Percentiles rank a stretch among this genome's conserved stretches.
Evolutionary conservation across 2,113 vertebrate species (phyloP).

Genomic region (Anoura caudifer): DNA sequence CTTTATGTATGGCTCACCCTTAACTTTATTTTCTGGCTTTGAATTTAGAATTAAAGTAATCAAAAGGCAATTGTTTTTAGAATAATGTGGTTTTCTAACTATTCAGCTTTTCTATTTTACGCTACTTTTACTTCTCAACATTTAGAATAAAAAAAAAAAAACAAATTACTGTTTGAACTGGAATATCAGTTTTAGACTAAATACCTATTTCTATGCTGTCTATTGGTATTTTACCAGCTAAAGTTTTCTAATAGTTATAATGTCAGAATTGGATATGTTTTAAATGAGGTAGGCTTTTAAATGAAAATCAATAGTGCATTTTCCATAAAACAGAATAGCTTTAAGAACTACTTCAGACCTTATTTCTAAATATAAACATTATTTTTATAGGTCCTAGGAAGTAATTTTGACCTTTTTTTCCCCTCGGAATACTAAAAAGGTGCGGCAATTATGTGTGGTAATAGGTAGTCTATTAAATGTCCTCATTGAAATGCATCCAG

Average conservation of each 20-base stretch:
- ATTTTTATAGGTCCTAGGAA: conserved; percentile 35
- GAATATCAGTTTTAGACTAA: conserved; percentile 12
- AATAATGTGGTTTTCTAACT: conserved; percentile 1
- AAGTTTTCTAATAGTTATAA: conserved; percentile 34
- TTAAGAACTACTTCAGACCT: conserved; percentile 29
- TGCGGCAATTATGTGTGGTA: not conserved
- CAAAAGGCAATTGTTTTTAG: not conserved
- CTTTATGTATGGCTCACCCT: not conserved
- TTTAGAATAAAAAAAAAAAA: conserved; percentile 28
- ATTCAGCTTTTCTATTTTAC: not conserved
- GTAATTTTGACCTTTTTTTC: conserved; percentile 43
- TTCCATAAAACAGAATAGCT: conserved; percentile 45
- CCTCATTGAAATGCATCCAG: conserved; percentile 11
- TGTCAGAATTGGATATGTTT: conserved; percentile 41
- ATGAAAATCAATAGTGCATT: conserved; percentile 59
- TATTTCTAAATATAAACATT: conserved; percentile 56
- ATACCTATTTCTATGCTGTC: conserved; percentile 11
- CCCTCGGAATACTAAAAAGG: not conserved
- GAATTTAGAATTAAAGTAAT: not conserved
- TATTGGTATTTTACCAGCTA: conserved; percentile 39
- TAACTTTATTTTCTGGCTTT: not conserved
- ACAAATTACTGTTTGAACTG: conserved; percentile 13
- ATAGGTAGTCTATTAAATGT: not conserved
- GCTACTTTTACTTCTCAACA: conserved; percentile 27
- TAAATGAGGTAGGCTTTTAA: conserved; percentile 55